Base-by-base conservation (phyloP, 2,888 invertebrate species). In the Tolmerus cingulatus region DNA sequence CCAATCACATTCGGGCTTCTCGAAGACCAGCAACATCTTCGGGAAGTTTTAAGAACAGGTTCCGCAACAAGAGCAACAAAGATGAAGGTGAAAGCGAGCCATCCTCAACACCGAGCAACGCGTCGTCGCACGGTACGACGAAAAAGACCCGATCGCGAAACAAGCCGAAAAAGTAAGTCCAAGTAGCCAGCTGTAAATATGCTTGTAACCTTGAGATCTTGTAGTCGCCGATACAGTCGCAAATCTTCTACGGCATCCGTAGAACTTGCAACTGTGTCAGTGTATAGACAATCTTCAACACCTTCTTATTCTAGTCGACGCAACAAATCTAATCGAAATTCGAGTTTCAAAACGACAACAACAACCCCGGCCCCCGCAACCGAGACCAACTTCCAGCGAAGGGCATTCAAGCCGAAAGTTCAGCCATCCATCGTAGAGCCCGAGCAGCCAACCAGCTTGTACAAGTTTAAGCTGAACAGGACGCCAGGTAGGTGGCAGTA, bases 401-500 rank as follows among this genome's bases (percentile, higher is more conserved):
- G 95, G 88, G 94, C 95, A 40, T 97, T 95, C 91, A 95, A 96
- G 89, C 95, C 96, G 5, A 95, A 95, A 90, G 93, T 94, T 87
- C 94, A 95, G 91, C 92, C 94, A 88, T 91, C 94, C 87, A 91
- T 94, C 89, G 93, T 94, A 2, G 93, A 93, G 90, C 93, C 92
- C 34, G 91, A 93, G 12, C 92, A 93, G 76, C 93, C 95, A 5
- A 95, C 95, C 57, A 95, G 95, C 89, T 93, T 96, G 87, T 96
- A 96, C 91, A 96, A 97, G 92, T 96, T 97, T 90, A 97, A 97
- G 91, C 93, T 97, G 74, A 96, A 97, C 90, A 94, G 97, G 77
- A 94, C 97, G 16, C 96, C 96, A 79, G 97, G 97, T 86, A 95
- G 97, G 89, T 97, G 97, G 97, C 97, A 97, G 90, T 97, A 97